Evolutionary conservation across 2,113 vertebrate genomes (phyloP).

Genomic region (Lagopus leucura): DNA sequence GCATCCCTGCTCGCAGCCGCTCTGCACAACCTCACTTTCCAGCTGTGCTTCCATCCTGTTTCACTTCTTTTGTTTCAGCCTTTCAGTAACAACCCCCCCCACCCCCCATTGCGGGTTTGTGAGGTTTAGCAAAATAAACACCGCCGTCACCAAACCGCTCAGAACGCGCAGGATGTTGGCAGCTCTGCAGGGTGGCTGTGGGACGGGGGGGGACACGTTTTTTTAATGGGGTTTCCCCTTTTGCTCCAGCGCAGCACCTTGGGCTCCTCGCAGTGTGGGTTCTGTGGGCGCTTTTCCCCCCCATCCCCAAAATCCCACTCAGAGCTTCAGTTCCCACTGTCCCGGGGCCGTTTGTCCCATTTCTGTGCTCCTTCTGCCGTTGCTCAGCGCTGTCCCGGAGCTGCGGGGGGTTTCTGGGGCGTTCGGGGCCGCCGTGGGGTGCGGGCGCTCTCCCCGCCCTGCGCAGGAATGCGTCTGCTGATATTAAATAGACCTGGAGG

Average conservation of each 20-base stretch:
- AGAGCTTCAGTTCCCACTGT: background rate
- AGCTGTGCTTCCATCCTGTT: background rate
- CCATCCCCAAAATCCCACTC: background rate
- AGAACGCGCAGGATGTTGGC: slow-evolving; percentile 56
- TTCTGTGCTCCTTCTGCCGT: background rate
- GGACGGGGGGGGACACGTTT: background rate
- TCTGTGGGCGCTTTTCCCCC: background rate
- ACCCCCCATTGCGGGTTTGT: slow-evolving; percentile 30
- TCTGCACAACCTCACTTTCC: background rate
- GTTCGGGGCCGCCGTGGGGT: background rate
- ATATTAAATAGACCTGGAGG: slow-evolving; percentile 76
- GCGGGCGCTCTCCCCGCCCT: slow-evolving; percentile 63
- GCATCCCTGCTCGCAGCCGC: slow-evolving; percentile 41
- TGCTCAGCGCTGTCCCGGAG: background rate
- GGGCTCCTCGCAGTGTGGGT: background rate
- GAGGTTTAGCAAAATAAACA: slow-evolving; percentile 76
- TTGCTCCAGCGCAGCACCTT: background rate
- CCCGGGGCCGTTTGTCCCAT: background rate
- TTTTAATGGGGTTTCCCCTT: background rate
- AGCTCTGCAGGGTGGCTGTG: slow-evolving; percentile 25
- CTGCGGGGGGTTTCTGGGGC: background rate
- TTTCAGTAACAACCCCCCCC: background rate
- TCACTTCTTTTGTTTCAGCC: background rate
- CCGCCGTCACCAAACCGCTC: slow-evolving; percentile 61
- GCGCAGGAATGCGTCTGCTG: slow-evolving; percentile 77